Evolutionary conservation across 2,113 vertebrate species (phyloP).

Genomic region (Anarrhichthys ocellatus): DNA sequence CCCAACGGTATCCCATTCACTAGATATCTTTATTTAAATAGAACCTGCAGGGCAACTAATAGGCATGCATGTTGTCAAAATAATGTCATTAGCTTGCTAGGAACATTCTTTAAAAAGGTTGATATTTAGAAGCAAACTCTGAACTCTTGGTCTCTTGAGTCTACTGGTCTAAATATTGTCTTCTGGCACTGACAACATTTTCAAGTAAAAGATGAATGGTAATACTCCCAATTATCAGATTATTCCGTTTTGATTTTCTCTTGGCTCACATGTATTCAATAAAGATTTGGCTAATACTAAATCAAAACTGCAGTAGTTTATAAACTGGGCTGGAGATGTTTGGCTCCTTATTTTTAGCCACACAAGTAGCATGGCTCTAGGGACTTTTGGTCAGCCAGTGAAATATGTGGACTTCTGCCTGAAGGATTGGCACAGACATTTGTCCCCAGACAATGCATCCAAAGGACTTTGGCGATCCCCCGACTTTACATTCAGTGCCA

Average conservation of each 20-base stretch:
- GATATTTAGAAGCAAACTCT: neutral
- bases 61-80: neutral
- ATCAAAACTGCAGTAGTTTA: neutral
- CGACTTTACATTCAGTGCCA: neutral
- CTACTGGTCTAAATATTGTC: neutral
- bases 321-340: neutral
- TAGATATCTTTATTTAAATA: neutral
- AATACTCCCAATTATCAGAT: neutral
- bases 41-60: neutral
- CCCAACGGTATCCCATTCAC: neutral
- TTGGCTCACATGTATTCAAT: slow-evolving; percentile 9
- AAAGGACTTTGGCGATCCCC: neutral
- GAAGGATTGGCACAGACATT: neutral
- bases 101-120: neutral
- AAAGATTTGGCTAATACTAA: slow-evolving; percentile 14
- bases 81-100: neutral
- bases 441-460: neutral
- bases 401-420: neutral
- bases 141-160: neutral
- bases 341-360: neutral
- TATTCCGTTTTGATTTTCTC: slow-evolving; percentile 12
- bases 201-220: neutral
- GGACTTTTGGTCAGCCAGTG: neutral
- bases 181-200: neutral
- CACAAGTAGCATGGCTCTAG: neutral